phyloP scores from a whole-genome alignment of 2,888 invertebrate genomes.

The Amphiduros pacificus region DNA sequence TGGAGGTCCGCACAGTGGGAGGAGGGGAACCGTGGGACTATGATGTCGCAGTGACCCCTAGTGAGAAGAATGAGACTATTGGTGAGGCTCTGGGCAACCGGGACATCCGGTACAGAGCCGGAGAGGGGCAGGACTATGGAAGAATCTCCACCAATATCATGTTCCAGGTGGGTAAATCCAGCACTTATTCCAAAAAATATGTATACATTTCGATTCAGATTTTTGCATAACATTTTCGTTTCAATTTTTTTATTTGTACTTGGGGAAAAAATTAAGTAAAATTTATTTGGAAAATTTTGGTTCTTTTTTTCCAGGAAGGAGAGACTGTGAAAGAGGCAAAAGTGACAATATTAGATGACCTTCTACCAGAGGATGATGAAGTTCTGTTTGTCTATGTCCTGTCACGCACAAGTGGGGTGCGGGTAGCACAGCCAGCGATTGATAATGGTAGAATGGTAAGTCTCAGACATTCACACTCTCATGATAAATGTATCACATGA shows the following conservation, averaged over 20 bases:
- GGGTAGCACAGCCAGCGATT: slow-evolving; percentile 43
- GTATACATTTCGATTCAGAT: too few relatives aligned
- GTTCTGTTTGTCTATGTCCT: slow-evolving; percentile 51
- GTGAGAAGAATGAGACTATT: slow-evolving; percentile 43
- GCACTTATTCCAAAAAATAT: background rate
- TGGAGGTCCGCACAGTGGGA: slow-evolving; percentile 52
- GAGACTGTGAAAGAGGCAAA: slow-evolving; percentile 35
- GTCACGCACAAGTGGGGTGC: slow-evolving; percentile 49
- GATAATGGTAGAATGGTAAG: slow-evolving; percentile 49
- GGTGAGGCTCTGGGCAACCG: slow-evolving; percentile 44
- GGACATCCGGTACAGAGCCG: slow-evolving; percentile 34
- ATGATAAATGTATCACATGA: too few relatives aligned
- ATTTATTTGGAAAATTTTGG: background rate
- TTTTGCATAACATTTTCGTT: too few relatives aligned
- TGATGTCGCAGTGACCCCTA: slow-evolving; percentile 37
- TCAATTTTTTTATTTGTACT: background rate
- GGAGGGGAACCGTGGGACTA: slow-evolving; percentile 55
- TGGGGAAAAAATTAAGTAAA: background rate
- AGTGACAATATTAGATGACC: slow-evolving; percentile 45
- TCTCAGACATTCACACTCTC: too few relatives aligned
- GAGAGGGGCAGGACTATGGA: slow-evolving; percentile 45
- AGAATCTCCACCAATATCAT: slow-evolving; percentile 39
- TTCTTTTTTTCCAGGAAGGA: slow-evolving; percentile 33
- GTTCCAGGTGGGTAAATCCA: slow-evolving; percentile 29
- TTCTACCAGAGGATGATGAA: slow-evolving; percentile 47